Percentiles rank a stretch among this genome's conserved stretches.
Conservation (phyloP, 2,888 invertebrate genomes). For the Caenorhabditis sp. region DNA sequence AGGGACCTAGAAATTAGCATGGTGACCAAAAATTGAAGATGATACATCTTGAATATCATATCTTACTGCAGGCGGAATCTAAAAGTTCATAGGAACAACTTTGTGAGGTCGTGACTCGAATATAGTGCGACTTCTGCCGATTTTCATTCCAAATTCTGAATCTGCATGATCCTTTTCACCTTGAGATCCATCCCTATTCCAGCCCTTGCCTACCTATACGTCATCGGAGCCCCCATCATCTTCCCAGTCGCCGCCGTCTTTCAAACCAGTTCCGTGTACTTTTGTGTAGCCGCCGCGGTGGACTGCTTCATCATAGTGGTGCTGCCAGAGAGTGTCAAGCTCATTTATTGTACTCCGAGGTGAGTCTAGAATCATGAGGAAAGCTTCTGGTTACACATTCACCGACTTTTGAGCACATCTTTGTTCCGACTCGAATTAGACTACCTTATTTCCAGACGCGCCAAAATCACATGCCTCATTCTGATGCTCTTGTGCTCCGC, state of each 20-base stretch:
- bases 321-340: conserved; percentile 71
- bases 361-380: no score
- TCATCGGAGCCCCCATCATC: conserved; percentile 79
- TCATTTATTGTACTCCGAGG: conserved; percentile 81
- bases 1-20: no score
- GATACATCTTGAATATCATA: no score
- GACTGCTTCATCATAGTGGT: conserved; percentile 81
- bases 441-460: conserved; percentile 73
- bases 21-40: no score
- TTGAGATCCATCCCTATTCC: conserved; percentile 30
- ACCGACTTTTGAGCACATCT: no score
- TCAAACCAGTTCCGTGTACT: conserved; percentile 82
- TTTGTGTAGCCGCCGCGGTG: conserved; percentile 82
- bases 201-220: conserved; percentile 80
- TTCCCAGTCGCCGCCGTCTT: conserved; percentile 82
- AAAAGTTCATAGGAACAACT: no score
- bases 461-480: conserved; percentile 75
- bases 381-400: no score
- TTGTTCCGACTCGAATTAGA: no score
- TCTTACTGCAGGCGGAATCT: no score
- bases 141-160: no score
- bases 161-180: not conserved
- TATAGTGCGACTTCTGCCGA: no score
- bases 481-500: conserved; percentile 76
- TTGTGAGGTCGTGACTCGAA: no score